phyloP scores from a whole-genome alignment of 2,113 vertebrate genomes.

The Amblyornis subalaris region DNA sequence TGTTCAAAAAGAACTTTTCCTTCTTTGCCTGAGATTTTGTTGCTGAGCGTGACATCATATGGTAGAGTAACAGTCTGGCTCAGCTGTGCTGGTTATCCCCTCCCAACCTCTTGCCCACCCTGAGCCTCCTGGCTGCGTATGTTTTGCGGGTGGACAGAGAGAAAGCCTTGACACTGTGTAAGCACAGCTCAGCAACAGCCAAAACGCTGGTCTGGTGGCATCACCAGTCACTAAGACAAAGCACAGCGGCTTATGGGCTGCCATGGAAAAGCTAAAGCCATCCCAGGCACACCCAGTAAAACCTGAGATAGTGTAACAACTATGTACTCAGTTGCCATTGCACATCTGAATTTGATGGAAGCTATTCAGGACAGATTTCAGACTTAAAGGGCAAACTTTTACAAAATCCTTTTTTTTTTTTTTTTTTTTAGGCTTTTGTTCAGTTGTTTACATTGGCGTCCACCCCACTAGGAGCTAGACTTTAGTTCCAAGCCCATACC shows the following conservation, averaged over 20 bases:
- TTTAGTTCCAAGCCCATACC: not conserved
- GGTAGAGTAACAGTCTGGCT: not conserved
- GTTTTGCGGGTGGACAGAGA: not conserved
- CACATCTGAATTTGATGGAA: not conserved
- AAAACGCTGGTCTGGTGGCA: not conserved
- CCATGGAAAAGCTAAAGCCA: not conserved
- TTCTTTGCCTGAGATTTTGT: not conserved
- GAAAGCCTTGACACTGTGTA: not conserved
- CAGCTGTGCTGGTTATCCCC: fast-evolving
- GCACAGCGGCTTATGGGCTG: not conserved
- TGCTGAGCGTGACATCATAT: not conserved
- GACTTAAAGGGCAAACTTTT: not conserved
- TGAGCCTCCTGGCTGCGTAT: not conserved
- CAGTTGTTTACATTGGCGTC: not conserved
- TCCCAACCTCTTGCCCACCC: not conserved
- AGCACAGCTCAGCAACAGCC: not conserved
- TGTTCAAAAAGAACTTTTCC: not conserved
- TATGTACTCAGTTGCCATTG: not conserved
- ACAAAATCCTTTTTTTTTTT: not conserved
- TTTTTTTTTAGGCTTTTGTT: not conserved
- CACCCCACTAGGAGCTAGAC: not conserved
- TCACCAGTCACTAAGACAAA: not conserved
- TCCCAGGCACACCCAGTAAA: not conserved
- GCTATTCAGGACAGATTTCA: not conserved
- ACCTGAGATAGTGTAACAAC: not conserved